Conservation (phyloP, 1,140 invertebrate species). For the Dolichoris vasculosae region DNA sequence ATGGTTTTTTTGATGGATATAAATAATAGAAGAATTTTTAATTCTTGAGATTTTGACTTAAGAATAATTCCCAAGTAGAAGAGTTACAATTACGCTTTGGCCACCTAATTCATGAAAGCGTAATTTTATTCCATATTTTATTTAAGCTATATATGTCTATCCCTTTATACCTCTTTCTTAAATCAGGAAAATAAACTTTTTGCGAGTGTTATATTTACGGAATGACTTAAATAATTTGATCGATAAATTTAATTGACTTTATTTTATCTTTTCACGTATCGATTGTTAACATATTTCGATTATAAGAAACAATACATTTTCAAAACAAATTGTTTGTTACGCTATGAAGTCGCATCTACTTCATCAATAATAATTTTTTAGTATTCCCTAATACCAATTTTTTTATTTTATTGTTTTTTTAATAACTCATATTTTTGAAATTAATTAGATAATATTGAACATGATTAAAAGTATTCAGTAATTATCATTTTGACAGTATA, state of each 20-base stretch:
- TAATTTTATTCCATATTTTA: slow-evolving; percentile 49
- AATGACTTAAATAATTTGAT: slow-evolving; percentile 26
- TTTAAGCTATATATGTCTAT: slow-evolving; percentile 36
- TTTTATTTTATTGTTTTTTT: background rate
- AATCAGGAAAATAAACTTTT: background rate
- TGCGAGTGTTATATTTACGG: slow-evolving; percentile 1
- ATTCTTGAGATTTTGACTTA: slow-evolving; percentile 31
- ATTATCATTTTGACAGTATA: too few relatives aligned
- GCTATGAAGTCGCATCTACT: background rate
- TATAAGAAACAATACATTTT: background rate
- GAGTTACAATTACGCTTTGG: slow-evolving; percentile 48
- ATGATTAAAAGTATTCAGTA: too few relatives aligned
- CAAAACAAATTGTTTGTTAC: background rate
- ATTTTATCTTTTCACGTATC: background rate
- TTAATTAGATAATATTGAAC: too few relatives aligned
- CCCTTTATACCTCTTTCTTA: background rate
- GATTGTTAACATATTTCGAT: background rate
- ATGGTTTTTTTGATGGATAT: background rate
- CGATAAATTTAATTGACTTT: slow-evolving; percentile 23
- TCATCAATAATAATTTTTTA: too few relatives aligned
- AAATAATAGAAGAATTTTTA: slow-evolving; percentile 27
- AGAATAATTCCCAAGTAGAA: slow-evolving; percentile 12
- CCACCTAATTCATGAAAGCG: slow-evolving; percentile 43
- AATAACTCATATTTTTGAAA: background rate
- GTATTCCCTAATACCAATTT: background rate